A percentile compares a stretch with the other conserved stretches of the same genome.
phyloP scores from a whole-genome alignment of 2,113 vertebrate genomes.

The Stegostoma tigrinum region DNA sequence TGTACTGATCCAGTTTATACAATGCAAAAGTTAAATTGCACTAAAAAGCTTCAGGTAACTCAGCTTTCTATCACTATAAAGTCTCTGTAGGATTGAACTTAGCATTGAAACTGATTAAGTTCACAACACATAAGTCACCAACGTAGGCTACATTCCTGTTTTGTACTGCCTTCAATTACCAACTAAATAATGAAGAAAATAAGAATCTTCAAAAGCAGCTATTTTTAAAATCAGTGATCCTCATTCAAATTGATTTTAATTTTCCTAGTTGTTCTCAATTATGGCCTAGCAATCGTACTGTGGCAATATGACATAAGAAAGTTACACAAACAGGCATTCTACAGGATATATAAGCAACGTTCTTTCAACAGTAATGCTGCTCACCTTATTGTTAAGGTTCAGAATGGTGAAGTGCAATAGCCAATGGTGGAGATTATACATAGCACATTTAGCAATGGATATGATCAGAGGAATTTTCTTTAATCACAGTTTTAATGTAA shows the following conservation, averaged over 20 bases:
- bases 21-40: not conserved
- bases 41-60: not conserved
- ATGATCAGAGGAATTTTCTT: constrained; percentile 11
- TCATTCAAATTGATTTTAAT: not conserved
- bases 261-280: not conserved
- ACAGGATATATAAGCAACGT: not conserved
- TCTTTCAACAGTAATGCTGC: not conserved
- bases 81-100: not conserved
- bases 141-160: not conserved
- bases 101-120: not conserved
- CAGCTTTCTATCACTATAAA: not conserved
- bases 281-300: not conserved
- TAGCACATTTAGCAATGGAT: not conserved
- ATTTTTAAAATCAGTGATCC: not conserved
- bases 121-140: not conserved
- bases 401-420: not conserved
- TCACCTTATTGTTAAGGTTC: not conserved
- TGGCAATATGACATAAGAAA: not conserved
- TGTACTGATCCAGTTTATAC: not conserved
- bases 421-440: not conserved
- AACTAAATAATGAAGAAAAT: not conserved
- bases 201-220: not conserved
- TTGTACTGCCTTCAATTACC: not conserved
- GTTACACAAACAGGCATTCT: not conserved
- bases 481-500: not conserved